Base-by-base conservation (phyloP, 2,888 invertebrate species). In the Brachyptera risi region DNA sequence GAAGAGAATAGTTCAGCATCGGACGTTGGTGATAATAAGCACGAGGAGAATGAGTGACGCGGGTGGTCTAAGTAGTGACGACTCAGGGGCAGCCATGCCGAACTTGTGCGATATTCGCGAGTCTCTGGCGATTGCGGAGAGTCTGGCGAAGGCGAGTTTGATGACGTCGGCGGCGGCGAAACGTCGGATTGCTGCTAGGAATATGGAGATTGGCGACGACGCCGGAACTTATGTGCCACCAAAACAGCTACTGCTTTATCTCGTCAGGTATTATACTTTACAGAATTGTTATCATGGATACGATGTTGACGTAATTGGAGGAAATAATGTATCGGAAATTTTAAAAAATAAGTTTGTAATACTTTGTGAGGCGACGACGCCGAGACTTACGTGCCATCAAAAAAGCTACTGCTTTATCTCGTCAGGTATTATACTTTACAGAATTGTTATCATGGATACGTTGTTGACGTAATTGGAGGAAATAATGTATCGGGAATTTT, bases 361-460 rank as follows among this genome's bases (percentile, higher is more conserved):
- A 72, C 80, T 67, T 80, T 82, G 73, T 72, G 82, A 66, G 78
- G 79, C 65, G 74, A 78, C 50, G 54, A 61, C 26, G 40, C 59
- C 13, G 74, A 73, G 59, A 78, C 78, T 64, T 83, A 80, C 71
- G 78, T 82, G 56, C 83, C 83, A 50, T 83, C 84, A 27, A 82
- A 80, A 67, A 81, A 84, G 65, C 72, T 85, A 63, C 76, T 85
- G 59, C 73, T 83, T 65, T 84, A 83, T 73, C 78, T 85, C 68
- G 84, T 84, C 71, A 83, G 85, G 85, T 85, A 79, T 76, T 31
- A 7, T n/a, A n/a, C n/a, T n/a, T n/a, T n/a, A n/a, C n/a, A n/a
- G n/a, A n/a, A n/a, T n/a, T n/a, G n/a, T n/a, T n/a, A n/a, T n/a
- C n/a, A n/a, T n/a, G n/a, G n/a, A n/a, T n/a, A n/a, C n/a, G n/a